A percentile compares a stretch with the other conserved stretches of the same genome.
Conservation (phyloP, 2,113 vertebrate genomes). For the Clarias batrachus region DNA sequence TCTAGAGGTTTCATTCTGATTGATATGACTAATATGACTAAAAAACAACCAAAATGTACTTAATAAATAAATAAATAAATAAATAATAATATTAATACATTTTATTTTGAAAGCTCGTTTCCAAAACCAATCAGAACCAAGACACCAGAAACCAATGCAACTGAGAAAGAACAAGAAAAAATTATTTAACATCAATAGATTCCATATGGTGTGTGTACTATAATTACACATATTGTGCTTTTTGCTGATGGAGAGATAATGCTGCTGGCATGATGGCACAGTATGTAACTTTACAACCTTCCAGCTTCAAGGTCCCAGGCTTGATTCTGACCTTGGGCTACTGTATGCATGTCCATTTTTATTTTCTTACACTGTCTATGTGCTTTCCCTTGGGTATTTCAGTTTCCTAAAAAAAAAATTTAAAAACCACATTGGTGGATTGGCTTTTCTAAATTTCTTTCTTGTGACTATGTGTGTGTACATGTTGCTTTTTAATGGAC, state of each 20-base stretch:
- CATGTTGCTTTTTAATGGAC: too few relatives aligned
- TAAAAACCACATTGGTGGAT: neutral
- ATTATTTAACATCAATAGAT: neutral
- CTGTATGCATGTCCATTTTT: neutral
- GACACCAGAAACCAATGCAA: neutral
- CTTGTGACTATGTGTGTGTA: too few relatives aligned
- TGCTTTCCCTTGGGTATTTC: neutral
- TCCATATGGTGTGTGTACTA: neutral
- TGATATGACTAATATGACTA: too few relatives aligned
- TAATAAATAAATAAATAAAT: too few relatives aligned
- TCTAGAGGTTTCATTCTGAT: neutral
- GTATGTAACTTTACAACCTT: neutral
- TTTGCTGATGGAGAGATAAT: neutral
- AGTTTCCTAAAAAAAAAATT: neutral
- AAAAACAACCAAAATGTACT: too few relatives aligned
- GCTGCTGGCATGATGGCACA: neutral
- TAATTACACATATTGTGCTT: neutral
- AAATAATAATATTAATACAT: too few relatives aligned
- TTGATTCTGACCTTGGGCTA: neutral
- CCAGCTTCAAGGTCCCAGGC: neutral
- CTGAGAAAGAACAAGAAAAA: neutral
- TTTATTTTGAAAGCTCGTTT: too few relatives aligned
- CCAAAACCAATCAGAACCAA: too few relatives aligned
- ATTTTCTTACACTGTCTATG: neutral
- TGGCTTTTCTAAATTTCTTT: too few relatives aligned